Evolutionary conservation across 2,113 vertebrate genomes (phyloP).

Genomic region (Xiphophorus maculatus): DNA sequence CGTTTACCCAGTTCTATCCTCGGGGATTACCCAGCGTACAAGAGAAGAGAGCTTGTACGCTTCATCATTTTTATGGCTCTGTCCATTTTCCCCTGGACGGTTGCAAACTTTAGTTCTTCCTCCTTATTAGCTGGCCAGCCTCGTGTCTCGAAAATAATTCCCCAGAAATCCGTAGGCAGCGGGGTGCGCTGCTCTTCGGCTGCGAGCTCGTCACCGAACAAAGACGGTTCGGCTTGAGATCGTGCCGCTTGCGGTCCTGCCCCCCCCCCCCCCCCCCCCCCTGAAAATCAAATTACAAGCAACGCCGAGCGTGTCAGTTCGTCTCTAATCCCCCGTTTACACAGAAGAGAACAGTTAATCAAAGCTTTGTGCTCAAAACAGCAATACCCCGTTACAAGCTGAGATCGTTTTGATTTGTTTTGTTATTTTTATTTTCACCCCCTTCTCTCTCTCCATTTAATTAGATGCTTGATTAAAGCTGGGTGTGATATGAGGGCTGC

Average conservation of each 20-base stretch:
- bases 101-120: conserved; percentile 3
- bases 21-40: no score
- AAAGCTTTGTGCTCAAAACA: conserved; percentile 42
- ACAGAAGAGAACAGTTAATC: conserved; percentile 54
- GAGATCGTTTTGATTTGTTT: conserved; percentile 20
- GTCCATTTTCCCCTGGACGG: conserved; percentile 18
- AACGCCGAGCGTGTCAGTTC: conserved; percentile 21
- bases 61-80: neutral
- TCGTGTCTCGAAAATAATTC: neutral
- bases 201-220: neutral
- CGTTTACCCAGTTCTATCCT: neutral
- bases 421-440: conserved; percentile 36
- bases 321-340: conserved; percentile 49
- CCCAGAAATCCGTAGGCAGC: neutral
- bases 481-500: conserved; percentile 15
- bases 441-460: conserved; percentile 43
- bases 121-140: conserved; percentile 6
- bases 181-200: neutral
- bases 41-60: neutral
- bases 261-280: neutral
- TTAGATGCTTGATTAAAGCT: conserved; percentile 67
- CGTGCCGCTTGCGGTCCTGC: conserved; percentile 17
- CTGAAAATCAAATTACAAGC: conserved; percentile 53
- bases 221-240: conserved; percentile 24
- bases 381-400: conserved; percentile 46